Evolutionary conservation across 2,797 vertebrate species (phyloP).

Genomic region (Catharus ustulatus): DNA sequence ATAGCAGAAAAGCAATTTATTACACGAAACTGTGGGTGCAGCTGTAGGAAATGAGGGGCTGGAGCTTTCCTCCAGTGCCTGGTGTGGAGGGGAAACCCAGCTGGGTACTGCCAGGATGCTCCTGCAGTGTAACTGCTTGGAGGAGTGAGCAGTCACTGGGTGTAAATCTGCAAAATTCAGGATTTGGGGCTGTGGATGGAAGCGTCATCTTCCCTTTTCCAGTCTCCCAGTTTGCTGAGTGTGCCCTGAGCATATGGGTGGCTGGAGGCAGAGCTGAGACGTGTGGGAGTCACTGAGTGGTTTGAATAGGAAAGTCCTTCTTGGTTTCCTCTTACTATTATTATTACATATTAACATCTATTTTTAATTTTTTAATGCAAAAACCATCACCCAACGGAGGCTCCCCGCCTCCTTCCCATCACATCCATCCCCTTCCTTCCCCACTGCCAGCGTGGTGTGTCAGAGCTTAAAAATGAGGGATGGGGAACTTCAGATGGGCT

Average conservation of each 20-base stretch:
- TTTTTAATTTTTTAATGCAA: not conserved
- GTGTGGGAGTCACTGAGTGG: rapidly evolving
- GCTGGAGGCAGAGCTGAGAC: not conserved
- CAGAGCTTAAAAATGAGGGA: too few relatives aligned
- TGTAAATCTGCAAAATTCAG: not conserved
- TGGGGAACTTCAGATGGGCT: too few relatives aligned
- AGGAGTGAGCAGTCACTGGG: not conserved
- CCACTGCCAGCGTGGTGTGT: rapidly evolving
- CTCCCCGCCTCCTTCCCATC: not conserved
- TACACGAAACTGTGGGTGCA: not conserved
- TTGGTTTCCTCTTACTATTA: not conserved
- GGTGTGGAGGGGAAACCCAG: rapidly evolving
- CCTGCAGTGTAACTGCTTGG: not conserved
- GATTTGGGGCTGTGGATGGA: not conserved
- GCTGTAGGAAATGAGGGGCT: rapidly evolving
- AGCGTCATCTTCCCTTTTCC: rapidly evolving
- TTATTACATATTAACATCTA: not conserved
- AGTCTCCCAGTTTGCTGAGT: not conserved
- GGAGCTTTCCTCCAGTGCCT: not conserved
- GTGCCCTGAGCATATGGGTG: rapidly evolving
- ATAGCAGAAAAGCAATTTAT: not conserved
- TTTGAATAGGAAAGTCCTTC: not conserved
- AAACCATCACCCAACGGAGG: not conserved
- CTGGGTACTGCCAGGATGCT: not conserved
- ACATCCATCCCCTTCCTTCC: not conserved